Conservation (phyloP, 2,113 vertebrate genomes). For the Oenanthe oenanthe region DNA sequence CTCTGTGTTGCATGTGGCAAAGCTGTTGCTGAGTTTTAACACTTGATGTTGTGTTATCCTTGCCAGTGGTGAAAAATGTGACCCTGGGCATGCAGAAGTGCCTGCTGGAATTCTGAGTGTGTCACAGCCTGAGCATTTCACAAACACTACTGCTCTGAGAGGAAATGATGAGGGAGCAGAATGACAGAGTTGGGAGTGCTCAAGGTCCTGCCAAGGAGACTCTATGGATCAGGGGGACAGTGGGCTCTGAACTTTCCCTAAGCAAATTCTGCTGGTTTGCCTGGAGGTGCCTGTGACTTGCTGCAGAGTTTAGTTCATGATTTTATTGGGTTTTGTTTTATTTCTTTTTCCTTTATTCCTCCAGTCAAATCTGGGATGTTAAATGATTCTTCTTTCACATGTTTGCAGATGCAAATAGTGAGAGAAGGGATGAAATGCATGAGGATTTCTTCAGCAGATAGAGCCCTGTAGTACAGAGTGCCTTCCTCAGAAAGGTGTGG, state of each 20-base stretch:
- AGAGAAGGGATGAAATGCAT: not conserved
- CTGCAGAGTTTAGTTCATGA: not conserved
- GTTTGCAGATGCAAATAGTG: accelerated
- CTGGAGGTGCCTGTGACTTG: accelerated
- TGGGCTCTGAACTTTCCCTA: not conserved
- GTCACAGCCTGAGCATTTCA: not conserved
- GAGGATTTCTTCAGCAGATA: not conserved
- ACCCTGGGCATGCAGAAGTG: not conserved
- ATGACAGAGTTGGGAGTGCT: not conserved
- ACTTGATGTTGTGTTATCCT: not conserved
- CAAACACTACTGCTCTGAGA: not conserved
- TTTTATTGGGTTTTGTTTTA: not conserved
- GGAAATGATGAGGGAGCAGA: not conserved
- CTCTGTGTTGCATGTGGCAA: not conserved
- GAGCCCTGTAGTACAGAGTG: not conserved
- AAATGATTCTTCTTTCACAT: not conserved
- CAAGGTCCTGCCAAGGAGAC: not conserved
- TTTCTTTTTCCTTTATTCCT: not conserved
- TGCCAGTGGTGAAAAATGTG: accelerated
- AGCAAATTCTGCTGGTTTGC: not conserved
- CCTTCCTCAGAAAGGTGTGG: not conserved
- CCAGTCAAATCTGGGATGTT: not conserved
- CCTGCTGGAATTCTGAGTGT: not conserved
- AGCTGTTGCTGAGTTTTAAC: not conserved
- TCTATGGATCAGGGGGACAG: accelerated